A percentile compares a stretch with the other conserved stretches of the same genome.
Conservation (phyloP, 2,888 invertebrate species). For the Dugesia japonica region DNA sequence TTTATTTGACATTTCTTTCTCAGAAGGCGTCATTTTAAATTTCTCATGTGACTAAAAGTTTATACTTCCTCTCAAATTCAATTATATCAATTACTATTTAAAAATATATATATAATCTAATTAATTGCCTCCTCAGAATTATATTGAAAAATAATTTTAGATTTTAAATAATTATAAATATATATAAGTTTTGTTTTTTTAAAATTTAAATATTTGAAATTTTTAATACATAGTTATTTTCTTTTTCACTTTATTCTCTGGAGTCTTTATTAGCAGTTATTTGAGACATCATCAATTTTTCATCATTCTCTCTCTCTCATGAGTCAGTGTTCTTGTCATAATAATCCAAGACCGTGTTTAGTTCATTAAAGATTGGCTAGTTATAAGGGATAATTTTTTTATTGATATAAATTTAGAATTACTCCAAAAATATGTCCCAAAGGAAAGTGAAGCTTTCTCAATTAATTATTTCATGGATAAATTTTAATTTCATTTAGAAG, state of each 20-base stretch:
- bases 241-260: not conserved
- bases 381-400: not conserved
- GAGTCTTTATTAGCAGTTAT: conserved; percentile 9
- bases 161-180: no score
- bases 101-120: no score
- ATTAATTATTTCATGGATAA: not conserved
- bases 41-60: no score
- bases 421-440: not conserved
- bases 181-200: no score
- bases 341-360: conserved; percentile 12
- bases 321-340: conserved; percentile 8
- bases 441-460: not conserved
- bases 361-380: not conserved
- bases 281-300: conserved; percentile 20
- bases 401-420: conserved; percentile 9
- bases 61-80: no score
- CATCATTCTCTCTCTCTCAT: not conserved
- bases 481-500: conserved; percentile 3
- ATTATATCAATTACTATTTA: no score
- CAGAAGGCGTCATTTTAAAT: no score
- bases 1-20: no score
- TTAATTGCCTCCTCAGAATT: no score
- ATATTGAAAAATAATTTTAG: no score
- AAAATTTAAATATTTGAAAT: no score
- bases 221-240: no score